These are phyloP conservation scores for Leptoclinus maculatus DNA, from an alignment of 2,797 vertebrate species.

Conservation along the genomic window DNA sequence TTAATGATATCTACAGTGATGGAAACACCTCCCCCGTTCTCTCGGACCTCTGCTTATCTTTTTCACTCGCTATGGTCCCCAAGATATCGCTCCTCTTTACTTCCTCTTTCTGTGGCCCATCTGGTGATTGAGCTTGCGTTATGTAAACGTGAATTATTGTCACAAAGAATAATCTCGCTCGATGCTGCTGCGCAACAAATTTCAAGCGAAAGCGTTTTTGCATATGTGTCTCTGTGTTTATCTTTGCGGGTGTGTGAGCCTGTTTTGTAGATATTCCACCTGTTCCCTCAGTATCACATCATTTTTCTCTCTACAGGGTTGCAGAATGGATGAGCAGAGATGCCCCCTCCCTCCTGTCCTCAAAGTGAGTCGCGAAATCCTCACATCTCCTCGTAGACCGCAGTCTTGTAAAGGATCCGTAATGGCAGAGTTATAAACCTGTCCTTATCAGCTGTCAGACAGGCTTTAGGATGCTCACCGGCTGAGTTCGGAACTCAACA, in stretches of 20 bases:
- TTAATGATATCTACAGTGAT: constrained; percentile 3
- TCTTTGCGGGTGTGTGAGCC: constrained; percentile 7
- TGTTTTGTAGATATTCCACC: constrained; percentile 22
- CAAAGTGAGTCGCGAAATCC: constrained; percentile 76
- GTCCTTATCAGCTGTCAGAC: constrained; percentile 75
- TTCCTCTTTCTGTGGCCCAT: constrained; percentile 59
- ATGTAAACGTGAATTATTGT: constrained; percentile 41
- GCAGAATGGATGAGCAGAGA: constrained; percentile 94
- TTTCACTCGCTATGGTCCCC: not conserved
- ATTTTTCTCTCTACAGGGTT: constrained; percentile 78
- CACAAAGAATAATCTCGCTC: constrained; percentile 22
- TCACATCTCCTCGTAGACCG: constrained; percentile 43
- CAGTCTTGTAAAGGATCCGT: constrained; percentile 56
- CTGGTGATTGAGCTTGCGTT: constrained; percentile 43
- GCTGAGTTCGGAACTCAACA: constrained; percentile 44
- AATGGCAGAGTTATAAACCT: constrained; percentile 60
- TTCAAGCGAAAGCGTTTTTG: constrained; percentile 5
- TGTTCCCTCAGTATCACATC: constrained; percentile 23
- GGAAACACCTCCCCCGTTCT: constrained; percentile 25
- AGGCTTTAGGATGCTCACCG: constrained; percentile 63
- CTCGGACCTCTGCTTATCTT: constrained; percentile 37
- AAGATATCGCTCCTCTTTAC: constrained; percentile 22
- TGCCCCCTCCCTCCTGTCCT: constrained; percentile 80
- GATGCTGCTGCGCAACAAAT: constrained; percentile 8
- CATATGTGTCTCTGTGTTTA: constrained; percentile 10